Percentiles rank a stretch among this genome's conserved stretches.
Conservation (phyloP, 1,140 invertebrate genomes). For the Sogatella furcifera region DNA sequence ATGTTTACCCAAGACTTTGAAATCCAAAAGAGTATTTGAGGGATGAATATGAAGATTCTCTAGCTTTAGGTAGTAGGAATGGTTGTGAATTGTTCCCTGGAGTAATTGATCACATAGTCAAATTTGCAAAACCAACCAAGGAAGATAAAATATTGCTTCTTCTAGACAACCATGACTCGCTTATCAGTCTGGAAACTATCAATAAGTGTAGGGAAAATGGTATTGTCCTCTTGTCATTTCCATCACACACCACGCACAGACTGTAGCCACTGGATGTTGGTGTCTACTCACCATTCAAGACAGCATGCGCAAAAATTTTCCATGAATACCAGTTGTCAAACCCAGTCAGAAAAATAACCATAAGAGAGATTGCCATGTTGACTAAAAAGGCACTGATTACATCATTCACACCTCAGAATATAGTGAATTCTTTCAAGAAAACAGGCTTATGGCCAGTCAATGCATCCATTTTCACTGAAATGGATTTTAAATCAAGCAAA, state of each 20-base stretch:
- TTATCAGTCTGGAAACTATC: background rate
- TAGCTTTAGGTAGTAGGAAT: background rate
- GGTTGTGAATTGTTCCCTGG: background rate
- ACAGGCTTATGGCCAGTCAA: too few species aligned
- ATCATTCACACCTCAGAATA: too few species aligned
- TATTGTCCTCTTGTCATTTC: conserved; percentile 22
- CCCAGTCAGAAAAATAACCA: too few species aligned
- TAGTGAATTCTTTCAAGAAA: too few species aligned
- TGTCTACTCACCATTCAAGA: conserved; percentile 30
- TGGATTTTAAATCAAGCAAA: too few species aligned
- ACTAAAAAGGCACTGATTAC: too few species aligned
- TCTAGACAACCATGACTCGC: background rate
- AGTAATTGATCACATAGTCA: background rate
- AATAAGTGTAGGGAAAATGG: conserved; percentile 15
- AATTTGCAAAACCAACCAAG: too few species aligned
- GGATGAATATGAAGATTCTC: background rate
- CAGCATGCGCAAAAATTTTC: too few species aligned
- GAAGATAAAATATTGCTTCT: background rate
- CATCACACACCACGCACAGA: conserved; percentile 26
- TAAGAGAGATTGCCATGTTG: too few species aligned
- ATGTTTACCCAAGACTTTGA: too few species aligned
- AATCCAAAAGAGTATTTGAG: background rate
- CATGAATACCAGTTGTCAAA: too few species aligned
- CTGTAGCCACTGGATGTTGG: conserved; percentile 30
- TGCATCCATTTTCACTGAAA: too few species aligned